These are phyloP conservation scores for Coboldia fuscipes DNA, from an alignment of 1,140 invertebrate genomes.

Conservation along the genomic window DNA sequence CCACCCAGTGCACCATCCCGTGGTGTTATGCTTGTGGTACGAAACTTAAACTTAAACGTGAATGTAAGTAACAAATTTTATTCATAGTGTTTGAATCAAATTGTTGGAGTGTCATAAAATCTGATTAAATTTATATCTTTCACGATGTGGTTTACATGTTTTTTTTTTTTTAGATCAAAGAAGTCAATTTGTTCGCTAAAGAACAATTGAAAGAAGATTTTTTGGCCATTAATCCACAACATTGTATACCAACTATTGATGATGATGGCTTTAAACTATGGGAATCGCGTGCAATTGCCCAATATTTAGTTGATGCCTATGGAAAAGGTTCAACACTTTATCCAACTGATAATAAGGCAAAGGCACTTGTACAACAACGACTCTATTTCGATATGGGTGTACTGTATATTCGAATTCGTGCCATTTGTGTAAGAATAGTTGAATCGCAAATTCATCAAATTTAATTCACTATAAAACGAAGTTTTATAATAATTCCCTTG, in stretches of 20 bases:
- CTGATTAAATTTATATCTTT: constrained; percentile 31
- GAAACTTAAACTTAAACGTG: constrained; percentile 31
- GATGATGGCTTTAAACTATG: constrained; percentile 38
- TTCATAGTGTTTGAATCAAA: constrained; percentile 9
- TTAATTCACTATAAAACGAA: neutral
- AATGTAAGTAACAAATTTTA: constrained; percentile 28
- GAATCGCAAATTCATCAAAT: neutral
- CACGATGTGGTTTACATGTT: neutral
- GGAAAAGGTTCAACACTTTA: constrained; percentile 32
- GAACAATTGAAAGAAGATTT: constrained; percentile 39
- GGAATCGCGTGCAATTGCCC: constrained; percentile 32
- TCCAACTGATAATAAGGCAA: constrained; percentile 31
- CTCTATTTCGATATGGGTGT: constrained; percentile 38
- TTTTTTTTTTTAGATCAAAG: constrained; percentile 19
- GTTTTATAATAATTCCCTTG: too few relatives aligned
- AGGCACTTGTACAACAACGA: constrained; percentile 33
- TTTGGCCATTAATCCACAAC: constrained; percentile 41
- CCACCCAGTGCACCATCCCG: constrained; percentile 40
- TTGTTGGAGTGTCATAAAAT: too few relatives aligned
- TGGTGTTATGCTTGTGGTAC: constrained; percentile 33
- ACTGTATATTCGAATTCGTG: constrained; percentile 29
- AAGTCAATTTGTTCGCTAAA: constrained; percentile 32
- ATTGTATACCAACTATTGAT: constrained; percentile 37
- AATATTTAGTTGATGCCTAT: constrained; percentile 38
- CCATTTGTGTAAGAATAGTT: constrained; percentile 29